Evolutionary conservation across 2,113 vertebrate genomes (phyloP).

Genomic region (Anarrhichthys ocellatus): DNA sequence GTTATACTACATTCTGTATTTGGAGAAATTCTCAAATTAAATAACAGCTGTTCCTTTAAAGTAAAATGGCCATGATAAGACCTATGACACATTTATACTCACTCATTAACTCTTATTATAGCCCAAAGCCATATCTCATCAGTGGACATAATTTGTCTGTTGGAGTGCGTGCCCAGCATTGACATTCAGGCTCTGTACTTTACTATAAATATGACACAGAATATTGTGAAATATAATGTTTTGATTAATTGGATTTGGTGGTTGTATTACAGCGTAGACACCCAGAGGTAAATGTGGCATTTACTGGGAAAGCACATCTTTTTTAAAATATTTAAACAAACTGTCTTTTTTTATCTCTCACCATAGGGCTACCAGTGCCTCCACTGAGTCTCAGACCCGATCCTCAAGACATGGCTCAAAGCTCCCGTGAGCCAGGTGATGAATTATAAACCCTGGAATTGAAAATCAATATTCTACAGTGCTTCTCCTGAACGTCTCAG

Average conservation of each 20-base stretch:
- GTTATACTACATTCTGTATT: conserved; percentile 33
- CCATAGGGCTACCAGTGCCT: background rate
- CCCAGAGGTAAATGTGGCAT: conserved; percentile 29
- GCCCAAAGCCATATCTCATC: conserved; percentile 60
- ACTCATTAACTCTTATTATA: conserved; percentile 62
- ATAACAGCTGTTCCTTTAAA: conserved; percentile 46
- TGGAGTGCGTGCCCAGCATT: conserved; percentile 28
- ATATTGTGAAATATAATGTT: conserved; percentile 40
- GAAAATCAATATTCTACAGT: conserved; percentile 50
- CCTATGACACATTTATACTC: conserved; percentile 51
- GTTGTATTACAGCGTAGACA: conserved; percentile 13
- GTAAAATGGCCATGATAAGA: conserved; percentile 49
- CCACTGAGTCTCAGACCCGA: conserved; percentile 29
- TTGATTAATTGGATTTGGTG: conserved; percentile 46
- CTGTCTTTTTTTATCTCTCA: conserved; percentile 20
- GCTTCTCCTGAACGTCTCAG: conserved; percentile 35
- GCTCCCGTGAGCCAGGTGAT: conserved; percentile 44
- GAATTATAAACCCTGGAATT: conserved; percentile 25
- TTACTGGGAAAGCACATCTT: conserved; percentile 2
- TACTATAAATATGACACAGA: conserved; percentile 12
- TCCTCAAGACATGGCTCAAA: conserved; percentile 24
- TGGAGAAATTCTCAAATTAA: conserved; percentile 37
- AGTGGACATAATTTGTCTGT: conserved; percentile 42
- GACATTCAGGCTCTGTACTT: conserved; percentile 42
- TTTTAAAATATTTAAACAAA: conserved; percentile 3